These are phyloP conservation scores for Drosophila asahinai DNA, from an alignment of 1,140 invertebrate genomes.

Conservation along the genomic window DNA sequence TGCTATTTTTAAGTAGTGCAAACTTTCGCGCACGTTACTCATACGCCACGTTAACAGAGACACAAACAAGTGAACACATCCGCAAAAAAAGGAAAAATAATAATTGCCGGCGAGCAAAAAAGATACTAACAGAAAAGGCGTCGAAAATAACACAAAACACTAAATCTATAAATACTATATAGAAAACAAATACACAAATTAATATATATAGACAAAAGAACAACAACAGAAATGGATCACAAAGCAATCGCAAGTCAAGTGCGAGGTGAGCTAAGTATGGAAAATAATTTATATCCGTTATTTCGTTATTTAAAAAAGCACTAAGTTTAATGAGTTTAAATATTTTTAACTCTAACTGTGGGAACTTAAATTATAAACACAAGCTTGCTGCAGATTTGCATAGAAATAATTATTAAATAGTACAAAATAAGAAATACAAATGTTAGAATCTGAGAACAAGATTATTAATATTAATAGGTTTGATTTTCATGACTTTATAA, in stretches of 20 bases:
- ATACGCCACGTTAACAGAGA: conserved; percentile 62
- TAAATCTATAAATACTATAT: conserved; percentile 54
- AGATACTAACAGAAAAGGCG: conserved; percentile 23
- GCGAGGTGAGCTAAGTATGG: conserved; percentile 84
- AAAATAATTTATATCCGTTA: conserved; percentile 23
- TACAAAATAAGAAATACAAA: neutral
- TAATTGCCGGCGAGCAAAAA: conserved; percentile 38
- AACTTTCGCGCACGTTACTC: conserved; percentile 62
- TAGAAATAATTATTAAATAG: neutral
- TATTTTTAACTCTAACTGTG: conserved; percentile 15
- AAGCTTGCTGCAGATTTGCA: neutral
- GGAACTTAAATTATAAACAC: neutral
- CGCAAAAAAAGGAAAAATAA: conserved; percentile 42
- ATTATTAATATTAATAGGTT: too few relatives aligned
- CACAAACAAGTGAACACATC: conserved; percentile 38
- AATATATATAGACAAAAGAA: conserved; percentile 39
- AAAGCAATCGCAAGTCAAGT: conserved; percentile 84
- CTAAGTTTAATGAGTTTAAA: conserved; percentile 5
- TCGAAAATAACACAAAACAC: conserved; percentile 35
- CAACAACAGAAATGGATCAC: conserved; percentile 73
- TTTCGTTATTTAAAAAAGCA: conserved; percentile 11
- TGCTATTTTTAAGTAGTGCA: conserved; percentile 44
- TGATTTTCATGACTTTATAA: neutral
- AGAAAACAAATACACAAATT: conserved; percentile 28
- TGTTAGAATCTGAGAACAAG: neutral